phyloP scores from a whole-genome alignment of 2,113 vertebrate species.

The Hipposideros armiger region DNA sequence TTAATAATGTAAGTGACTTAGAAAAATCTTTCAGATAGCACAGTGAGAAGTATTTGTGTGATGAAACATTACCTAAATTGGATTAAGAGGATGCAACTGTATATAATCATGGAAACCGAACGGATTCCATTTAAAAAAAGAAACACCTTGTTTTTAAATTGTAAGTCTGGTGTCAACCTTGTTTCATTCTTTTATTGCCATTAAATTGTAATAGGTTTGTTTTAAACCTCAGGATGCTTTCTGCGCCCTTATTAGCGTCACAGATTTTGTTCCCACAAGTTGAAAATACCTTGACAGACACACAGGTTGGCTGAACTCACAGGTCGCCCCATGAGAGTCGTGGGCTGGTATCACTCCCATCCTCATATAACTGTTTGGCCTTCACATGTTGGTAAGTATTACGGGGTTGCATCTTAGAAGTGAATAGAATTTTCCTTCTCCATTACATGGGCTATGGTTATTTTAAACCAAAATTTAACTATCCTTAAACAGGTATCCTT shows the following conservation, averaged over 20 bases:
- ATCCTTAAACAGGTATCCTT: background rate
- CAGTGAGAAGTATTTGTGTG: background rate
- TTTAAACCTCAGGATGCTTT: constrained; percentile 50
- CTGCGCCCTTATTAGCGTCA: constrained; percentile 16
- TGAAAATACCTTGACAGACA: constrained; percentile 85
- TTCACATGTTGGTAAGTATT: constrained; percentile 93
- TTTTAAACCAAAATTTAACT: background rate
- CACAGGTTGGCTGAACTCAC: constrained; percentile 96
- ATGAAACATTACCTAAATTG: background rate
- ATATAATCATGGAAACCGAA: background rate
- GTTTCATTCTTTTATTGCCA: constrained; percentile 8
- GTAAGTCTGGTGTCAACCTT: background rate
- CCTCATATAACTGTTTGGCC: constrained; percentile 99
- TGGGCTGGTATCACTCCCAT: constrained; percentile 99
- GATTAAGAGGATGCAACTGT: background rate
- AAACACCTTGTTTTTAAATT: background rate
- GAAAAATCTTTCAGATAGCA: constrained; percentile 7
- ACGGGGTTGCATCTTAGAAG: background rate
- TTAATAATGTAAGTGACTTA: constrained; percentile 35
- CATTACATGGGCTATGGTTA: background rate
- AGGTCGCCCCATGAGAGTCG: constrained; percentile 95
- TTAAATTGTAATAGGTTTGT: constrained; percentile 7
- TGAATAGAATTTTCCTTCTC: background rate
- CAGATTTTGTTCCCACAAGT: background rate
- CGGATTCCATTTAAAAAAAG: background rate